A percentile compares a stretch with the other conserved stretches of the same genome.
These are phyloP conservation scores for Oryzias celebensis DNA, from an alignment of 2,113 vertebrate species.

Conservation along the genomic window DNA sequence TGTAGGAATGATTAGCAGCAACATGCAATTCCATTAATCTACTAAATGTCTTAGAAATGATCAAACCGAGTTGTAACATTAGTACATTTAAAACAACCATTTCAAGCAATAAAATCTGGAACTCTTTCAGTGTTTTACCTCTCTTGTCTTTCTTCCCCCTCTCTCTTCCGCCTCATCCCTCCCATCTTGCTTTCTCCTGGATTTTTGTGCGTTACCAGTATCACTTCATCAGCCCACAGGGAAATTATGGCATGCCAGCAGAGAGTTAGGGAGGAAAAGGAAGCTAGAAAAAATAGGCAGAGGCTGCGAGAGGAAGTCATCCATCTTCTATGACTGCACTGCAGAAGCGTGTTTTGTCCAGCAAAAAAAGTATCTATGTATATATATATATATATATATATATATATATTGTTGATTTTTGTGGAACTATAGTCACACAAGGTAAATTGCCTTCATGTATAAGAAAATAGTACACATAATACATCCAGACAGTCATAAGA, in stretches of 20 bases:
- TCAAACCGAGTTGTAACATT: neutral
- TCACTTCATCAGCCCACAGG: conserved; percentile 24
- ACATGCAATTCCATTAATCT: too few relatives aligned
- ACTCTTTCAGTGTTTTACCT: neutral
- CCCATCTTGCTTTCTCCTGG: neutral
- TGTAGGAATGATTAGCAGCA: too few relatives aligned
- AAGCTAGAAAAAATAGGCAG: neutral
- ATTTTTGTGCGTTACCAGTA: conserved; percentile 9
- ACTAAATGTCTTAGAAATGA: neutral
- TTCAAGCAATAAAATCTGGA: neutral
- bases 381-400: too few relatives aligned
- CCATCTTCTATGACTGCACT: conserved; percentile 1
- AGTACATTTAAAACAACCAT: neutral
- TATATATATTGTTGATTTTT: too few relatives aligned
- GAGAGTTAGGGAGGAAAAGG: conserved; percentile 10
- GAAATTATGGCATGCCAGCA: conserved; percentile 42
- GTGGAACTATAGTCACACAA: too few relatives aligned
- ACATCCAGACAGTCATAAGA: too few relatives aligned
- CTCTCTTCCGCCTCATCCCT: neutral
- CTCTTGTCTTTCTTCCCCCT: neutral
- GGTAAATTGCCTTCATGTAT: too few relatives aligned
- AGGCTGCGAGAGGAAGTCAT: conserved; percentile 11
- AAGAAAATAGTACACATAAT: too few relatives aligned
- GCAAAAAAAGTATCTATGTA: too few relatives aligned
- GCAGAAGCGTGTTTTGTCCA: too few relatives aligned